A percentile compares a stretch with the other conserved stretches of the same genome.
These are phyloP conservation scores for Xiphydria camelus DNA, from an alignment of 2,888 invertebrate species.

Conservation along the genomic window DNA sequence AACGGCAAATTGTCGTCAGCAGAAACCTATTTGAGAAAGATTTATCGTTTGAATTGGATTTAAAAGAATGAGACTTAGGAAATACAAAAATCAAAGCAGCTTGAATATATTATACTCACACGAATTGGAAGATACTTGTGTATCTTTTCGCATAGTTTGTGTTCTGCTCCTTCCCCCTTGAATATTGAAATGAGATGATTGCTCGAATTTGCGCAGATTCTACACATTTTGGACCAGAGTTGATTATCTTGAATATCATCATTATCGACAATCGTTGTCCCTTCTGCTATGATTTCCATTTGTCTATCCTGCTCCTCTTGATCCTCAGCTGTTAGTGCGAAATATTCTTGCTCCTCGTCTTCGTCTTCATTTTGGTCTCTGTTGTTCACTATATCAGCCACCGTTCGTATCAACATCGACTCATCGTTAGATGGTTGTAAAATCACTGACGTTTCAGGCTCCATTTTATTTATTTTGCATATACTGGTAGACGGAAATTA, in stretches of 20 bases:
- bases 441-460: conserved; percentile 25
- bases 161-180: conserved; percentile 64
- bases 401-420: conserved; percentile 30
- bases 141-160: conserved; percentile 66
- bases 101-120: conserved; percentile 53
- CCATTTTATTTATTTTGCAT: conserved; percentile 23
- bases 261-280: neutral
- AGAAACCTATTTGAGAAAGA: conserved; percentile 60
- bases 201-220: conserved; percentile 62
- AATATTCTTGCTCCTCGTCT: conserved; percentile 19
- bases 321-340: conserved; percentile 24
- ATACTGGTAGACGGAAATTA: neutral
- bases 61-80: neutral
- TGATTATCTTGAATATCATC: neutral
- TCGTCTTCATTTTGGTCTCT: conserved; percentile 26
- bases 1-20: conserved; percentile 62
- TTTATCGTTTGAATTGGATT: neutral
- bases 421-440: conserved; percentile 27
- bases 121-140: conserved; percentile 67
- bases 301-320: conserved; percentile 3
- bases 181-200: conserved; percentile 66
- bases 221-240: conserved; percentile 54
- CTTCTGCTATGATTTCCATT: neutral
- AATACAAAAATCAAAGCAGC: neutral
- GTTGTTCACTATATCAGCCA: conserved; percentile 29